A percentile compares a stretch with the other conserved stretches of the same genome.
phyloP scores from a whole-genome alignment of 2,113 vertebrate genomes.

The Mastomys coucha region DNA sequence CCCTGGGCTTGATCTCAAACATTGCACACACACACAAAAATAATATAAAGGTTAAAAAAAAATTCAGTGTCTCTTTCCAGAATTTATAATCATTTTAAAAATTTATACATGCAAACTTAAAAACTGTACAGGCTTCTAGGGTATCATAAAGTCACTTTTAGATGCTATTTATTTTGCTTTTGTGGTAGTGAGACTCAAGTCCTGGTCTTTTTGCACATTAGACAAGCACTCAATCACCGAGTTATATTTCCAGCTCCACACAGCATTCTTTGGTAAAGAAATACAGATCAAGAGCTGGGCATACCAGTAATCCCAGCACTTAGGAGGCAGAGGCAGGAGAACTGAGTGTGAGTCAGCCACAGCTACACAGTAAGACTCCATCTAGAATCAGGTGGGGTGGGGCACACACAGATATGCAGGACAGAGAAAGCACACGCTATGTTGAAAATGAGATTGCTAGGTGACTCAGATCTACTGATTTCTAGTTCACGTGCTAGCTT shows the following conservation, averaged over 20 bases:
- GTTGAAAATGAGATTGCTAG: not conserved
- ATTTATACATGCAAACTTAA: not conserved
- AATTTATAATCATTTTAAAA: not conserved
- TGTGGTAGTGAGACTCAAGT: not conserved
- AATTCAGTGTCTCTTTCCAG: not conserved
- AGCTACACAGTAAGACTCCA: too few species aligned
- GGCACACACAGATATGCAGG: not conserved
- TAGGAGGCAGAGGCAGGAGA: not conserved
- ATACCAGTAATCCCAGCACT: not conserved
- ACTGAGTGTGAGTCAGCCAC: not conserved
- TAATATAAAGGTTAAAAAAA: not conserved
- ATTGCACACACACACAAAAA: not conserved
- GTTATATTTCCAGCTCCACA: not conserved
- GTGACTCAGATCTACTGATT: not conserved
- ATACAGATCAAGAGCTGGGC: not conserved
- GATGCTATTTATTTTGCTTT: not conserved
- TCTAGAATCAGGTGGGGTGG: not conserved
- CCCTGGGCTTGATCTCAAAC: not conserved
- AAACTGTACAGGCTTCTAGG: not conserved
- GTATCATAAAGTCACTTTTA: not conserved
- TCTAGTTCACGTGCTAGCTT: not conserved
- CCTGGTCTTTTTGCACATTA: not conserved
- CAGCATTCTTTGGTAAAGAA: not conserved
- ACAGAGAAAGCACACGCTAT: not conserved
- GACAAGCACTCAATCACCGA: not conserved